Evolutionary conservation across 1,140 invertebrate genomes (phyloP).

Genomic region (Plutomurus gul): DNA sequence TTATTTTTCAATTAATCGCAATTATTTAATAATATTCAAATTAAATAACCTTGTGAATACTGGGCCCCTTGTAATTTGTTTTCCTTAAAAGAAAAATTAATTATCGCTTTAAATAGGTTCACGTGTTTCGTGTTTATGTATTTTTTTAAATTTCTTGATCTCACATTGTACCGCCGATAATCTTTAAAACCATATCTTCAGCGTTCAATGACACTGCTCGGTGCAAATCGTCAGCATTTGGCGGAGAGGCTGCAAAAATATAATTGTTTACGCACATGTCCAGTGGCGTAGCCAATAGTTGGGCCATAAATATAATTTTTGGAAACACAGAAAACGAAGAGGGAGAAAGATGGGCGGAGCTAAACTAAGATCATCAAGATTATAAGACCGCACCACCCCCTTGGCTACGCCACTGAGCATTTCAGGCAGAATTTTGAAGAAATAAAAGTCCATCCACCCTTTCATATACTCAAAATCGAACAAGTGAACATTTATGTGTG

Average conservation of each 20-base stretch:
- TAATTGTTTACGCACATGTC: neutral
- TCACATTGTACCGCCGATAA: conserved; percentile 42
- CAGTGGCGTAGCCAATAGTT: neutral
- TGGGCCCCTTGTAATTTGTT: neutral
- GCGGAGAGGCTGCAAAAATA: conserved; percentile 33
- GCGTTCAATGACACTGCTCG: conserved; percentile 42
- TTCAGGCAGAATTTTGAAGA: too few relatives aligned
- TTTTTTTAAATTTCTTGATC: neutral
- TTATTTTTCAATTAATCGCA: too few relatives aligned
- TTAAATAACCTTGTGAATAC: neutral
- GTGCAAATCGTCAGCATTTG: conserved; percentile 47
- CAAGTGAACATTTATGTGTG: too few relatives aligned
- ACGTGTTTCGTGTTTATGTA: too few relatives aligned
- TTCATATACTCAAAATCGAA: too few relatives aligned
- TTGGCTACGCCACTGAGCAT: too few relatives aligned
- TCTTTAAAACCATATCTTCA: conserved; percentile 44
- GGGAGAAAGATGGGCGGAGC: too few relatives aligned
- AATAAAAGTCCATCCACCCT: too few relatives aligned
- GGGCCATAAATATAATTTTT: neutral
- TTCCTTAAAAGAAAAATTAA: neutral
- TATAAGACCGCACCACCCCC: too few relatives aligned
- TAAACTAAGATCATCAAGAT: too few relatives aligned
- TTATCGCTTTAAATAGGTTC: too few relatives aligned
- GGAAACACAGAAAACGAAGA: neutral
- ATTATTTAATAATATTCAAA: too few relatives aligned